Evolutionary conservation across 2,797 vertebrate genomes (phyloP).

Genomic region (Argya squamiceps): DNA sequence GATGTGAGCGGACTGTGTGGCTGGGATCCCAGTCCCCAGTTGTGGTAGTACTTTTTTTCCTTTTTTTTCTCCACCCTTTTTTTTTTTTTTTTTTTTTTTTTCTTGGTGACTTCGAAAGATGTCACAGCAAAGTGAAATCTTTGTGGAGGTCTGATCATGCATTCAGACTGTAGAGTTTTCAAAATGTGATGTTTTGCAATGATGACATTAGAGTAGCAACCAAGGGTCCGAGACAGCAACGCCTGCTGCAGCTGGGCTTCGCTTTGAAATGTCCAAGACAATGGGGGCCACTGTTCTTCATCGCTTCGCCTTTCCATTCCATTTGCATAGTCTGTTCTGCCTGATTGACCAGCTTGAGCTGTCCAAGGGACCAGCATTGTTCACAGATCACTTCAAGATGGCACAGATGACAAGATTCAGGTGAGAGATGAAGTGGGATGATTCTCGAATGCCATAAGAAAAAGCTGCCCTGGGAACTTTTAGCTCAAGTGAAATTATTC

Average conservation of each 20-base stretch:
- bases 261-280: constrained; percentile 83
- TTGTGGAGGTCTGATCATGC: constrained; percentile 63
- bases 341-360: constrained; percentile 81
- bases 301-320: constrained; percentile 75
- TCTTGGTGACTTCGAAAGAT: constrained; percentile 14
- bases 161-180: constrained; percentile 69
- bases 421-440: constrained; percentile 79
- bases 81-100: background rate
- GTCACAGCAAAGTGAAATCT: constrained; percentile 55
- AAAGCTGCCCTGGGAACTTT: constrained; percentile 70
- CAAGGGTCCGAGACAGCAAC: constrained; percentile 66
- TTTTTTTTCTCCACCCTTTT: background rate
- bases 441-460: constrained; percentile 51
- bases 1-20: background rate
- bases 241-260: constrained; percentile 81
- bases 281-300: constrained; percentile 82
- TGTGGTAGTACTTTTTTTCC: background rate
- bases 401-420: constrained; percentile 83
- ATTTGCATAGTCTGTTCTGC: constrained; percentile 89
- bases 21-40: background rate
- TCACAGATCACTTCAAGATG: constrained; percentile 81
- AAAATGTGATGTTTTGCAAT: constrained; percentile 70
- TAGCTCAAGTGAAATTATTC: background rate
- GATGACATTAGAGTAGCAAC: constrained; percentile 78
- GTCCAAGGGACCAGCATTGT: constrained; percentile 80